phyloP scores from a whole-genome alignment of 2,797 vertebrate genomes.

The Enteromius thamalakanensis region DNA sequence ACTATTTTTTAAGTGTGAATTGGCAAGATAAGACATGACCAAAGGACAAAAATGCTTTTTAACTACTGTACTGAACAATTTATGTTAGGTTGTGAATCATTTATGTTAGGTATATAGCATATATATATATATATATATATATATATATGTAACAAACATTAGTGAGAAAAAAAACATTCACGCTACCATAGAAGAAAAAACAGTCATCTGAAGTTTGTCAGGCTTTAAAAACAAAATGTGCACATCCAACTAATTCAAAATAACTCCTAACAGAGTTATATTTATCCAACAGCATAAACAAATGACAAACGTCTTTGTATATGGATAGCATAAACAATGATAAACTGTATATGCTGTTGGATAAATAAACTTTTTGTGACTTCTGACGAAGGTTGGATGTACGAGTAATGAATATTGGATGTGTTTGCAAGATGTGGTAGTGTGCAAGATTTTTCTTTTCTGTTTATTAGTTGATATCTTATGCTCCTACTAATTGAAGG shows the following conservation, averaged over 20 bases:
- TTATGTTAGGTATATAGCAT: not conserved
- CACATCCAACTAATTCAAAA: not conserved
- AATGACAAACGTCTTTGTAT: slow-evolving; percentile 4
- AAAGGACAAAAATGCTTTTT: not conserved
- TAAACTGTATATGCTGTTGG: not conserved
- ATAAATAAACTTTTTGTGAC: not conserved
- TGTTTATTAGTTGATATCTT: not conserved
- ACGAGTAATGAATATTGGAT: not conserved
- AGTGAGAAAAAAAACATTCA: not conserved
- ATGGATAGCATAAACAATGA: not conserved
- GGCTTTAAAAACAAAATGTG: not conserved
- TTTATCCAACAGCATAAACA: not conserved
- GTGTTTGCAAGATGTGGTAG: not conserved
- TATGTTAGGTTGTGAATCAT: not conserved
- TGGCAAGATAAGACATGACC: slow-evolving; percentile 3
- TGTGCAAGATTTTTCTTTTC: not conserved
- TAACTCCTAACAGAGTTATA: not conserved
- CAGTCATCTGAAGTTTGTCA: not conserved
- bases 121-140: not conserved
- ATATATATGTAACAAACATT: not conserved
- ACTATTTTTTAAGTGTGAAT: not conserved
- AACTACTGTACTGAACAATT: not conserved
- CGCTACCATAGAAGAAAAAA: not conserved
- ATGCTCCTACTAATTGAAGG: not conserved
- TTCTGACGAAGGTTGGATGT: not conserved